A percentile compares a stretch with the other conserved stretches of the same genome.
phyloP scores from a whole-genome alignment of 1,140 invertebrate species.

The Macrocentrus cingulum region DNA sequence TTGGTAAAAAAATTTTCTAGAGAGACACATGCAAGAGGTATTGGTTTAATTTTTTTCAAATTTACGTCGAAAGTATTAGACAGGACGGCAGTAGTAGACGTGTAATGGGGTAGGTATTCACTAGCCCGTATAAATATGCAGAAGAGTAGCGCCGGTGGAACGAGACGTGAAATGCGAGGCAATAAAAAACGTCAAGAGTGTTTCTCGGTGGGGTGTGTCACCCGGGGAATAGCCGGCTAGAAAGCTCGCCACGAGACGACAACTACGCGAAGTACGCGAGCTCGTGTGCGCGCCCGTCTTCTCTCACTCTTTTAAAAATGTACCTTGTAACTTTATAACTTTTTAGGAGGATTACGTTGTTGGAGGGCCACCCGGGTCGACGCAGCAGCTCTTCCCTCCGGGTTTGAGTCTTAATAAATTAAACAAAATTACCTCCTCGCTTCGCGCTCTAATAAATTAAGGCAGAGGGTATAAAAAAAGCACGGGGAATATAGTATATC shows the following conservation, averaged over 20 bases:
- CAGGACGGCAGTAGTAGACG: slow-evolving; percentile 21
- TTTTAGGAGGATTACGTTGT: slow-evolving; percentile 50
- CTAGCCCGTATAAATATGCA: slow-evolving; percentile 53
- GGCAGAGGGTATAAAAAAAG: slow-evolving; percentile 33
- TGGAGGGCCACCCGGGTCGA: slow-evolving; percentile 31
- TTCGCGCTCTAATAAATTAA: slow-evolving; percentile 42
- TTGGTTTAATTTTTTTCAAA: slow-evolving; percentile 6
- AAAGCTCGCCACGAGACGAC: slow-evolving; percentile 36
- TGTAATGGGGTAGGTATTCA: slow-evolving; percentile 40
- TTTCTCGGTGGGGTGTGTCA: slow-evolving; percentile 47
- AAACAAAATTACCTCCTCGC: slow-evolving; percentile 48
- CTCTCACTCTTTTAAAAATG: slow-evolving; percentile 48
- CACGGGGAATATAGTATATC: background rate
- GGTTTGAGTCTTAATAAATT: slow-evolving; percentile 48
- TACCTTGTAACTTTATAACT: slow-evolving; percentile 55
- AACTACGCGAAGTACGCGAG: slow-evolving; percentile 31
- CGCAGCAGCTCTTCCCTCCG: slow-evolving; percentile 24
- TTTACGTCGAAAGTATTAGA: slow-evolving; percentile 18
- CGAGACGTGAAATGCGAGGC: slow-evolving; percentile 51
- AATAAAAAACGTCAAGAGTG: slow-evolving; percentile 55
- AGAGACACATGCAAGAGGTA: slow-evolving; percentile 5
- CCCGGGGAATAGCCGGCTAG: slow-evolving; percentile 21
- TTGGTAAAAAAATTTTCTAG: background rate
- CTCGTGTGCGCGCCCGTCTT: slow-evolving; percentile 18
- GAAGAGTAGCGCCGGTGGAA: slow-evolving; percentile 41